Evolutionary conservation across 1,140 invertebrate genomes (phyloP).

Genomic region (Drosophila leontia): DNA sequence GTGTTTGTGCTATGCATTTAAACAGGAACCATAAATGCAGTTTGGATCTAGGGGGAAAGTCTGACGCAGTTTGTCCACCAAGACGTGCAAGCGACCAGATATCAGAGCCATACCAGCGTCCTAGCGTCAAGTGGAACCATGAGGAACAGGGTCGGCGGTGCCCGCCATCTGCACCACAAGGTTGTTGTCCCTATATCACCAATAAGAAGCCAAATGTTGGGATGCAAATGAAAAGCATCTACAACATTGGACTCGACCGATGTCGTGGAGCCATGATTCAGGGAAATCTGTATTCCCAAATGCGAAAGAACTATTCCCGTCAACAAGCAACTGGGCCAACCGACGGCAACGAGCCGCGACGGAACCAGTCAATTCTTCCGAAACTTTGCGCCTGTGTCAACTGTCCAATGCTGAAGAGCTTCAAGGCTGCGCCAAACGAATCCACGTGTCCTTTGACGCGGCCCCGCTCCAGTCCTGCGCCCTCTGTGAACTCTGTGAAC

Average conservation of each 20-base stretch:
- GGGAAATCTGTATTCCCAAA: neutral
- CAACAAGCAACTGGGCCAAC: neutral
- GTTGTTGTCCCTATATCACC: neutral
- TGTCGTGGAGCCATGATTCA: neutral
- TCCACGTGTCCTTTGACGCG: neutral
- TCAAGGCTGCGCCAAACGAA: neutral
- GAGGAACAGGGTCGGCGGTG: no score
- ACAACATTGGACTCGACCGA: neutral
- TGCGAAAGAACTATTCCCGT: neutral
- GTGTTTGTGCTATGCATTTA: slow-evolving; percentile 56
- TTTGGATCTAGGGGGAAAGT: neutral
- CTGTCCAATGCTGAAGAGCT: neutral
- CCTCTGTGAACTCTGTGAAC: no score
- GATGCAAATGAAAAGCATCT: neutral
- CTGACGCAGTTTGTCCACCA: neutral
- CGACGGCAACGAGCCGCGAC: no score
- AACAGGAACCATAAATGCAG: neutral
- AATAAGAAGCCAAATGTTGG: neutral
- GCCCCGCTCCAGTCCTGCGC: no score
- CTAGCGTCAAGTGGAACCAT: neutral
- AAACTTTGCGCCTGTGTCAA: neutral
- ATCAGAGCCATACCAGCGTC: neutral
- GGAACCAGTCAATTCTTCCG: neutral
- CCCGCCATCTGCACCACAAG: no score
- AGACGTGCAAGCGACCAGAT: neutral